Base-by-base conservation (phyloP, 2,797 vertebrate genomes). In the Paramormyrops hopkinsi region DNA sequence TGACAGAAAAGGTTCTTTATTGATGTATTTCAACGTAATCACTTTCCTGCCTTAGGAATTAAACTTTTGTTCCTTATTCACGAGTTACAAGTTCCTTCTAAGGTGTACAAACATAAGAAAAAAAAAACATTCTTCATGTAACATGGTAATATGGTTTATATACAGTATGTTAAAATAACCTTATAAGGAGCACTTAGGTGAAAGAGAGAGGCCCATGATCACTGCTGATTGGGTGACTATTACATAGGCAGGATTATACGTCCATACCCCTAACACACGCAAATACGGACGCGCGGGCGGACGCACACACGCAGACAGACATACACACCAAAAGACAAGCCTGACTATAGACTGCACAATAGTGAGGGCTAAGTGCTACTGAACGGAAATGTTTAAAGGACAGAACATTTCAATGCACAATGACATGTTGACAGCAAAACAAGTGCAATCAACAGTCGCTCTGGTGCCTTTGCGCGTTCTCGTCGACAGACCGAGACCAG, bases 51-150 rank as follows among this genome's bases (percentile, higher is more conserved):
- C 83, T 91, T 92, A 37, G 17, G 14, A 37, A 89, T 93, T 91
- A 94, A 91, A 94, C 89, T 59, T 88, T 92, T 93, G 90, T 90
- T 92, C 88, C 92, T 93, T 89, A 92, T 94, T 73, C 65, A 73
- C 29, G 29, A 73, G 65, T 91, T 92, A 93, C 92, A 93, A 92
- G 91, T 91, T 90, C 93, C 88, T 92, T 93, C 92, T 93, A 95
- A 89, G 91, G 92, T 92, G 93, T 92, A 95, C 92, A 94, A 94
- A 96, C 91, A 94, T 89, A 90, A 90, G 1, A 89, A 89, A 91
- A 92, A 92, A 92, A 92, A 91, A 91, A 92, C 94, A 92, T 93
- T 96, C 95, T 96, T 96, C 95, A 95, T 95, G 94, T 93, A 92
- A 86, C 91, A 94, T 93, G 94, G 51, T 53, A 53, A 92, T 92